Evolutionary conservation across 1,140 invertebrate genomes (phyloP), one percentile per base, ranked within the genome.

Genomic region (Globodera rostochiensis): DNA sequence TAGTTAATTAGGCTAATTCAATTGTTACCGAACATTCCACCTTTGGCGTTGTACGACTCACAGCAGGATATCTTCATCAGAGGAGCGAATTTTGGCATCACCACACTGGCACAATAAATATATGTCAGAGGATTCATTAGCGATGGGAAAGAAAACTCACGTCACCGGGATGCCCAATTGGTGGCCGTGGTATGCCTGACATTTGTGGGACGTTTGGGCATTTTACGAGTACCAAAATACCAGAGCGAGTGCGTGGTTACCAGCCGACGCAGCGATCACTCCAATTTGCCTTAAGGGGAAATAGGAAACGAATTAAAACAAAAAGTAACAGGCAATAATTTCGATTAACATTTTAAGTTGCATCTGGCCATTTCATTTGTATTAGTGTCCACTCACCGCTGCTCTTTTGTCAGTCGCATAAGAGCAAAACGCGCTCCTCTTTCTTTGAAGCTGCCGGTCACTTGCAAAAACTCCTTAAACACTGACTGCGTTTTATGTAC

Each of bases 31-130:
- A 53, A 53, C 36, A 25, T 19, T 57, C 21, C 46, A 76, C 74
- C 77, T 66, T 93, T 93, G 1, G 95, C 95, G 19, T 94, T 94
- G 87, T 93, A 95, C 78, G 93, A 93, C 73, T 93, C 92, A 89
- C 95, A 97, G 74, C 94, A 93, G 83, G 95, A 92, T 69, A 97
- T 94, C 91, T 98, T 98, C 95, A 97, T 97, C 67, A 97, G 94
- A 0, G 95, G 94, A 0, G 95, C 95, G 2, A 94, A 92, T 15
- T 94, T 93, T 0, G 96, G 96, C 96, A 97, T 97, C 0, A 98
- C 94, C 3, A 98, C 96, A 0, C 95, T 96, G 0, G 95, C 5
- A n/a, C 13, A 64, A 13, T 6, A 15, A 13, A 64, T 6, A 19
- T 6, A 64, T 19, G 15, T 15, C 13, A 3, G 6, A 36, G 36